Percentiles rank a stretch among this genome's conserved stretches.
Evolutionary conservation across 2,888 invertebrate species (phyloP).

Genomic region (Drosophila barbarae): DNA sequence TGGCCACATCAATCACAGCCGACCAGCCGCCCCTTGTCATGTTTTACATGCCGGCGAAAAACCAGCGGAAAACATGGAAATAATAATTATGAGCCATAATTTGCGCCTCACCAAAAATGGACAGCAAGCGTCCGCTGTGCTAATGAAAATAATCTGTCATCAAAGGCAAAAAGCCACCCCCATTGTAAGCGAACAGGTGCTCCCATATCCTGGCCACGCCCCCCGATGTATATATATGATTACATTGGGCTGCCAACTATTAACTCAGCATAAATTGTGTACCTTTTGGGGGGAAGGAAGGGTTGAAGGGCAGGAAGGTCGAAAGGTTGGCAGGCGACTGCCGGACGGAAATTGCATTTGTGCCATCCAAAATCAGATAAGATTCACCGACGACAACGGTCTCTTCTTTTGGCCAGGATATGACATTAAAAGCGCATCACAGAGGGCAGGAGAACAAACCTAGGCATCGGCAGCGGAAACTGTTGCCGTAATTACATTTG

Average conservation of each 20-base stretch:
- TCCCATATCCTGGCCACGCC: conserved; percentile 13
- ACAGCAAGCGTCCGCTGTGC: conserved; percentile 39
- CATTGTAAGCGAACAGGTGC: conserved; percentile 62
- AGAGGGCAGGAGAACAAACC: conserved; percentile 22
- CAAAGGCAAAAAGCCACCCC: conserved; percentile 63
- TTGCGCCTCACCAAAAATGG: conserved; percentile 46
- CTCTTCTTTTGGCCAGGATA: conserved; percentile 53
- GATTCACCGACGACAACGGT: conserved; percentile 35
- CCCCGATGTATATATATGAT: conserved; percentile 26
- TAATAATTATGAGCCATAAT: conserved; percentile 72
- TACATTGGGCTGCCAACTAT: conserved; percentile 69
- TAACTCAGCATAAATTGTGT: conserved; percentile 73
- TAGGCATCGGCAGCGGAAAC: conserved; percentile 55
- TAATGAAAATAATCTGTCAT: conserved; percentile 78
- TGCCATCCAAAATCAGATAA: conserved; percentile 67
- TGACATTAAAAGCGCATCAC: conserved; percentile 72
- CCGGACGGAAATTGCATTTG: conserved; percentile 73
- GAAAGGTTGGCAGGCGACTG: conserved; percentile 21
- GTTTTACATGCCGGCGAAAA: conserved; percentile 55
- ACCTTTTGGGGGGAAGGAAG: conserved; percentile 30
- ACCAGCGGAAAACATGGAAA: conserved; percentile 53
- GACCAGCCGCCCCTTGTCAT: conserved; percentile 44
- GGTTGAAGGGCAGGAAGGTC: conserved; percentile 53
- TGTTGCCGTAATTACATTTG: conserved; percentile 68
- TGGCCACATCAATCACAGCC: conserved; percentile 56